These are phyloP conservation scores for Andrena chrysosceles DNA, from an alignment of 2,888 invertebrate genomes.

Conservation along the genomic window DNA sequence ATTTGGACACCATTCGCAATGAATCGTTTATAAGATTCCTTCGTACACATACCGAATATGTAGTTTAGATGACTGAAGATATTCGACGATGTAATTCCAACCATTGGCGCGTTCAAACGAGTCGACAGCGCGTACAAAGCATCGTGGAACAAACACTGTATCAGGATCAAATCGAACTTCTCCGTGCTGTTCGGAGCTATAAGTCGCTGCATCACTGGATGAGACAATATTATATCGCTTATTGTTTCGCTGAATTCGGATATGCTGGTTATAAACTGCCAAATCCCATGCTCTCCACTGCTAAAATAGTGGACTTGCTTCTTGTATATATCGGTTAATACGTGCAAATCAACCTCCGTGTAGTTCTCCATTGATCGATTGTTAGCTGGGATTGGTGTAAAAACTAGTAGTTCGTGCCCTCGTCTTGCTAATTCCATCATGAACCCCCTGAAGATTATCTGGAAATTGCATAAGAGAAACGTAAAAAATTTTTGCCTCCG, in stretches of 20 bases:
- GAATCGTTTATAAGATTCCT: neutral
- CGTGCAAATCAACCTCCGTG: constrained; percentile 29
- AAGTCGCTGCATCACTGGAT: constrained; percentile 45
- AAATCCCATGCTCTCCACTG: too few species aligned
- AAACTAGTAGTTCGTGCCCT: constrained; percentile 42
- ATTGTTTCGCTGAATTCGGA: neutral
- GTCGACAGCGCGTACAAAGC: constrained; percentile 25
- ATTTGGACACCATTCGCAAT: too few species aligned
- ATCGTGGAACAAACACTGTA: constrained; percentile 30
- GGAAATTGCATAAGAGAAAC: neutral
- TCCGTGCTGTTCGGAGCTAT: constrained; percentile 33
- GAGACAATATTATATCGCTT: constrained; percentile 16
- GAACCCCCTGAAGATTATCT: constrained; percentile 33
- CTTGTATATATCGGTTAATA: neutral
- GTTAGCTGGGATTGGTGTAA: constrained; percentile 20
- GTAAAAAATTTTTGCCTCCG: neutral
- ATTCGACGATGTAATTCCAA: constrained; percentile 10
- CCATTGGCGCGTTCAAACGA: constrained; percentile 40
- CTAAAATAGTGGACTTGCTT: too few species aligned
- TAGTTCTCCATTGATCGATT: constrained; percentile 30
- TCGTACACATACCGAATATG: constrained; percentile 16
- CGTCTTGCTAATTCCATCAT: constrained; percentile 35
- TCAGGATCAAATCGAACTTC: constrained; percentile 50
- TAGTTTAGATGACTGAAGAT: rapidly evolving
- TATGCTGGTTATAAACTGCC: rapidly evolving